phyloP scores from a whole-genome alignment of 2,113 vertebrate species.

The Brachirus orientalis region DNA sequence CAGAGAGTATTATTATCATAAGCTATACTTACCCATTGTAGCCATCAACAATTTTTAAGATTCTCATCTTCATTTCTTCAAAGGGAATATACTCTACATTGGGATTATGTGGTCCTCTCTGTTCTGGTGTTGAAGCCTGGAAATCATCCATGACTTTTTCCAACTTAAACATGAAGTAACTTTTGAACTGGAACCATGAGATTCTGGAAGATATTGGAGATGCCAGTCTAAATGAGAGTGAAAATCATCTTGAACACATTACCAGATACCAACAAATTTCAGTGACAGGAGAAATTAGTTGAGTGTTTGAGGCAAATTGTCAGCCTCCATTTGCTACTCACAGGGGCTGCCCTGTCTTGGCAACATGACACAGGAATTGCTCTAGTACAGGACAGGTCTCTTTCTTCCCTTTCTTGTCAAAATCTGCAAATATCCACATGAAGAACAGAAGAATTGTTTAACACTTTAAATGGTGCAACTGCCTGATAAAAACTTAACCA shows the following conservation, averaged over 20 bases:
- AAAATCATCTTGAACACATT: neutral
- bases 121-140: slow-evolving; percentile 89
- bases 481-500: too few relatives aligned
- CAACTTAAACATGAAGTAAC: slow-evolving; percentile 97
- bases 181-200: slow-evolving; percentile 96
- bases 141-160: slow-evolving; percentile 98
- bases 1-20: neutral
- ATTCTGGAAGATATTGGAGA: slow-evolving; percentile 82
- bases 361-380: slow-evolving; percentile 94
- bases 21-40: slow-evolving; percentile 90
- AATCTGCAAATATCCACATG: slow-evolving; percentile 82
- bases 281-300: neutral
- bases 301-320: neutral
- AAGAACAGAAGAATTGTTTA: neutral
- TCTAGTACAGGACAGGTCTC: slow-evolving; percentile 90
- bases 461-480: neutral
- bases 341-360: slow-evolving; percentile 95
- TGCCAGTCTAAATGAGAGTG: neutral
- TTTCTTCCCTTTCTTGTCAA: slow-evolving; percentile 95
- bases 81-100: slow-evolving; percentile 97
- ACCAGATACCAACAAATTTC: neutral
- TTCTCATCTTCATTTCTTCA: slow-evolving; percentile 95
- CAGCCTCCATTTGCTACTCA: slow-evolving; percentile 81
- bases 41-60: slow-evolving; percentile 96
- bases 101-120: slow-evolving; percentile 89